These are phyloP conservation scores for Entomobrya multifasciata DNA, from an alignment of 2,888 invertebrate genomes.

Conservation along the genomic window DNA sequence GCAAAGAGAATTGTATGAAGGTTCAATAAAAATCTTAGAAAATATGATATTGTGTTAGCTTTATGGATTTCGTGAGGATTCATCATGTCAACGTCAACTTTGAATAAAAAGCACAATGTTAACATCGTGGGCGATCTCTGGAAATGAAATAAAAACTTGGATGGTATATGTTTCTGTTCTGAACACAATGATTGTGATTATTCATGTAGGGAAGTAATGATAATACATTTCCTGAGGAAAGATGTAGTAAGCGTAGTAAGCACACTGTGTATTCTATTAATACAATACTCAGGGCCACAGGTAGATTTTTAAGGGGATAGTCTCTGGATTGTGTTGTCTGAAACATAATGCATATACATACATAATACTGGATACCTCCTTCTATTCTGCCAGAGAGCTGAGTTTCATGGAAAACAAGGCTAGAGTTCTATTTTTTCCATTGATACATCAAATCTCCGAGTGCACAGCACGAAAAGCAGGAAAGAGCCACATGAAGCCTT, in stretches of 20 bases:
- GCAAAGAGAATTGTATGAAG: background rate
- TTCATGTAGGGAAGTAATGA: background rate
- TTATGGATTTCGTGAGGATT: constrained; percentile 53
- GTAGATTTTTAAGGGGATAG: background rate
- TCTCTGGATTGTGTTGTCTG: constrained; percentile 16
- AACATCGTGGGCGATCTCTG: constrained; percentile 68
- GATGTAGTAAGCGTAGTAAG: background rate
- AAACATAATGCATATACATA: background rate
- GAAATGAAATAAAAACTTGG: constrained; percentile 8
- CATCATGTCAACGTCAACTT: constrained; percentile 60
- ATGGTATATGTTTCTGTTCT: background rate
- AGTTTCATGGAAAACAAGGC: constrained; percentile 23
- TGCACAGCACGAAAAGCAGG: constrained; percentile 64
- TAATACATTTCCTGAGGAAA: background rate
- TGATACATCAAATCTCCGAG: constrained; percentile 62
- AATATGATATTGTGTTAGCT: constrained; percentile 33
- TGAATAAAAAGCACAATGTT: constrained; percentile 40
- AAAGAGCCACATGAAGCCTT: constrained; percentile 66
- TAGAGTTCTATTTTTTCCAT: constrained; percentile 53
- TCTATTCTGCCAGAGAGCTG: background rate
- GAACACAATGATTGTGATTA: background rate
- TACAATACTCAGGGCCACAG: background rate
- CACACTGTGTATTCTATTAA: too few relatives aligned
- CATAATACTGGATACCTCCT: constrained; percentile 4
- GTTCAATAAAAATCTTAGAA: background rate